Percentiles rank a stretch among this genome's conserved stretches.
phyloP scores from a whole-genome alignment of 2,888 invertebrate species.

The Penaeus monodon region DNA sequence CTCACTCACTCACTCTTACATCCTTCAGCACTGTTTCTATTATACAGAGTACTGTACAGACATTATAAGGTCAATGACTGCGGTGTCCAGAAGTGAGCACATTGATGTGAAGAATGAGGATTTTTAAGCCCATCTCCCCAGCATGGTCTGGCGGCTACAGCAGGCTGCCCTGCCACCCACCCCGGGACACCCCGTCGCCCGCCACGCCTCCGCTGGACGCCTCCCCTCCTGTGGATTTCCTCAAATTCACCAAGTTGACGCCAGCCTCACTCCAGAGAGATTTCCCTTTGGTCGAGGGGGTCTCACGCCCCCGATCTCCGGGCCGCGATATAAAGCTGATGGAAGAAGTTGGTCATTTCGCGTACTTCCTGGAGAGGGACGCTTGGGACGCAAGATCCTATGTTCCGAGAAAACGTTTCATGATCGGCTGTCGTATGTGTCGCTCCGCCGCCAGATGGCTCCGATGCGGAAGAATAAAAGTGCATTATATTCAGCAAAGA shows the following conservation, averaged over 20 bases:
- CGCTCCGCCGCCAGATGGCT: constrained; percentile 41
- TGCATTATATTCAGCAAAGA: constrained; percentile 29
- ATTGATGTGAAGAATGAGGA: constrained; percentile 14
- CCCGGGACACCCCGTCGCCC: constrained; percentile 14
- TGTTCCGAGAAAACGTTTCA: constrained; percentile 27
- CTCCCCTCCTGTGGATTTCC: constrained; percentile 5
- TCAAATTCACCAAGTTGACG: not conserved
- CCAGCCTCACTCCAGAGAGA: constrained; percentile 24
- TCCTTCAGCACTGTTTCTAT: no score
- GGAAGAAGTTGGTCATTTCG: constrained; percentile 31
- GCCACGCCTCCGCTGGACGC: constrained; percentile 8
- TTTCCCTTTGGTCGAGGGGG: constrained; percentile 9
- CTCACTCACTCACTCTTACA: not conserved
- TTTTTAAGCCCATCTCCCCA: constrained; percentile 38
- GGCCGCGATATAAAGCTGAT: not conserved
- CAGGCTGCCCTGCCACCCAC: constrained; percentile 26
- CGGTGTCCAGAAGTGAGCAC: not conserved
- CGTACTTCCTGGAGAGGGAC: constrained; percentile 29
- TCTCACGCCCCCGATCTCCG: constrained; percentile 3
- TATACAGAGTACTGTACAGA: no score
- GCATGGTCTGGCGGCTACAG: constrained; percentile 40
- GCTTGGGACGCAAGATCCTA: constrained; percentile 13
- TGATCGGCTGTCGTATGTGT: constrained; percentile 42
- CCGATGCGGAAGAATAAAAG: constrained; percentile 29
- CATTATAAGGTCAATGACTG: no score